A percentile compares a stretch with the other conserved stretches of the same genome.
These are phyloP conservation scores for Drosophila quadrilineata DNA, from an alignment of 1,140 invertebrate species.

Conservation along the genomic window DNA sequence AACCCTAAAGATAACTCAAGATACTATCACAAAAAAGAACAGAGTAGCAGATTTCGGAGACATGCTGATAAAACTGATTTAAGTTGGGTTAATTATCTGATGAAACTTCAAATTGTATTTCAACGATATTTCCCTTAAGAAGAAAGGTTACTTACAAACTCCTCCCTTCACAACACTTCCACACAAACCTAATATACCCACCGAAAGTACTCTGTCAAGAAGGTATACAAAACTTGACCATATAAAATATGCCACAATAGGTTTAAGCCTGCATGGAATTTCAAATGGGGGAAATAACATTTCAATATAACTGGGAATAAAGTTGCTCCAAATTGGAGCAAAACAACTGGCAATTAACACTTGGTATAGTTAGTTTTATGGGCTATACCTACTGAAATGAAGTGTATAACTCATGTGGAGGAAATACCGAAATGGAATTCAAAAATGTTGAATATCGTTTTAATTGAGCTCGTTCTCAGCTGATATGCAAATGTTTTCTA, in stretches of 20 bases:
- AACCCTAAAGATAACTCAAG: too few relatives aligned
- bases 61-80: too few relatives aligned
- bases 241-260: not conserved
- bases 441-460: slow-evolving; percentile 42
- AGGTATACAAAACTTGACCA: not conserved
- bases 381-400: not conserved
- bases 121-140: too few relatives aligned
- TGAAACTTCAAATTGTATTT: too few relatives aligned
- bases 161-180: too few relatives aligned
- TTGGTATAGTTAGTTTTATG: not conserved
- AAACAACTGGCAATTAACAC: slow-evolving; percentile 2
- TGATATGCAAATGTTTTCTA: slow-evolving; percentile 58
- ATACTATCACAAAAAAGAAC: too few relatives aligned
- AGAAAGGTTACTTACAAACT: too few relatives aligned
- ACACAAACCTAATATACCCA: too few relatives aligned
- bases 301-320: too few relatives aligned
- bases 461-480: slow-evolving; percentile 65
- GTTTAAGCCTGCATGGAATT: not conserved
- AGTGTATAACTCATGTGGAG: not conserved
- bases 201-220: not conserved
- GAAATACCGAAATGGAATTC: slow-evolving; percentile 20
- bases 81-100: too few relatives aligned
- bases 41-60: too few relatives aligned
- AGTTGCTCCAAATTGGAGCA: not conserved
- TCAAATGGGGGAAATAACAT: too few relatives aligned